A percentile compares a stretch with the other conserved stretches of the same genome.
These are phyloP conservation scores for Cheumatopsyche charites DNA, from an alignment of 1,140 invertebrate species.

Conservation along the genomic window DNA sequence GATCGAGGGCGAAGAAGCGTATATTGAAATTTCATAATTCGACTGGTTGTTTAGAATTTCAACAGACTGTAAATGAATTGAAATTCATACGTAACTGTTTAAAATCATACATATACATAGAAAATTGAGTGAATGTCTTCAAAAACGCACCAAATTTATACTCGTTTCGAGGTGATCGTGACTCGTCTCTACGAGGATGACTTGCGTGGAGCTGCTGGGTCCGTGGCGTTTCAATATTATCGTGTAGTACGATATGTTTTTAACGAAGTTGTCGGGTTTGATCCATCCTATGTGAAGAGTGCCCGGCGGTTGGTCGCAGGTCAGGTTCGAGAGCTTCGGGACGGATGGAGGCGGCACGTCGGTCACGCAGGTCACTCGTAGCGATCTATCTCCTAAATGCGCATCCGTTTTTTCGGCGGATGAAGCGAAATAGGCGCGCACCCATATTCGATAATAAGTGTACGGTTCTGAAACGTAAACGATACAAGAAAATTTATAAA, in stretches of 20 bases:
- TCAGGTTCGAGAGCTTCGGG: slow-evolving; percentile 80
- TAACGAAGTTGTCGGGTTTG: slow-evolving; percentile 73
- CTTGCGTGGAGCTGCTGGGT: slow-evolving; percentile 50
- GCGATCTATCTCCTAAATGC: slow-evolving; percentile 67
- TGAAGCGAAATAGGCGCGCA: slow-evolving; percentile 69
- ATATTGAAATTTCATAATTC: slow-evolving; percentile 57
- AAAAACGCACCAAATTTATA: slow-evolving; percentile 55
- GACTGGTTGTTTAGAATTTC: slow-evolving; percentile 54
- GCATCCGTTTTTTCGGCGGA: slow-evolving; percentile 52
- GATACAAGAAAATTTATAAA: not conserved
- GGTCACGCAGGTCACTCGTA: slow-evolving; percentile 73
- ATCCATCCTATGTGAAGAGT: slow-evolving; percentile 83
- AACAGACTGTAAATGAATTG: slow-evolving; percentile 52
- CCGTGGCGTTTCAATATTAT: slow-evolving; percentile 63
- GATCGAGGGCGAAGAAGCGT: slow-evolving; percentile 56
- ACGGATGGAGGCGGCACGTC: slow-evolving; percentile 82
- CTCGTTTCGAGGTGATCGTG: slow-evolving; percentile 58
- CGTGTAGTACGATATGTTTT: slow-evolving; percentile 80
- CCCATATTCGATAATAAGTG: slow-evolving; percentile 85
- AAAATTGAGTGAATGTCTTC: not conserved
- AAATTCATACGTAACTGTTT: not conserved
- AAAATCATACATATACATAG: not conserved
- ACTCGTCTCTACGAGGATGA: slow-evolving; percentile 44
- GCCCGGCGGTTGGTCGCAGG: slow-evolving; percentile 72
- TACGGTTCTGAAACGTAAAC: slow-evolving; percentile 69